Evolutionary conservation across 2,888 invertebrate species (phyloP), one percentile per base, ranked within the genome.

Genomic region (Platycnemis pennipes): DNA sequence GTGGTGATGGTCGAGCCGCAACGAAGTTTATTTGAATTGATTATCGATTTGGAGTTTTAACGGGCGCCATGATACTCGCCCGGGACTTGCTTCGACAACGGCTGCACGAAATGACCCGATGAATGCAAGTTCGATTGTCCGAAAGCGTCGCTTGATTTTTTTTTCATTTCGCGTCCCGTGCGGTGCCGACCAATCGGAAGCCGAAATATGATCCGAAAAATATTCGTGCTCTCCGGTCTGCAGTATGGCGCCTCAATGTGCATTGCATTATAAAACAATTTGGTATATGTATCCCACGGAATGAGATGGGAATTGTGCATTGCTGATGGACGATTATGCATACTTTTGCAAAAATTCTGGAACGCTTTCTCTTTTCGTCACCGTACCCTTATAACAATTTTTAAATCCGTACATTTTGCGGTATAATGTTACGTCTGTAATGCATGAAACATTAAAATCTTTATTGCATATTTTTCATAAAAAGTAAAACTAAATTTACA

Each of bases 21-120:
- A 77, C 77, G 77, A 77, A 77, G 77, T 77, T 77, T 77, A 77
- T 77, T 77, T 77, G 77, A 77, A 77, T 77, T 77, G 77, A 77
- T 77, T 77, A 77, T 77, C 77, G 77, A 77, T 77, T 77, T 77
- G 77, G 77, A 77, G 77, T 77, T 77, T 77, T 77, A 77, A 77
- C 77, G 77, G 77, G 77, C 77, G 77, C 77, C 77, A 77, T 77
- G 77, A 77, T 77, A 77, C 77, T 37, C 77, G 37, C 77, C 77
- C 77, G 77, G 77, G 77, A 77, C 31, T 77, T 37, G 77, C 77
- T 26, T 13, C 77, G 31, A 77, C 77, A 77, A 77, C 77, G 77
- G 37, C 77, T 77, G 77, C 26, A 26, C 37, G 77, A 77, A 77
- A 77, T 77, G 77, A 37, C 77, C 77, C 77, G 77, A 77, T 77